Conservation (phyloP, 2,797 vertebrate genomes). For the Sebastes flavidus region DNA sequence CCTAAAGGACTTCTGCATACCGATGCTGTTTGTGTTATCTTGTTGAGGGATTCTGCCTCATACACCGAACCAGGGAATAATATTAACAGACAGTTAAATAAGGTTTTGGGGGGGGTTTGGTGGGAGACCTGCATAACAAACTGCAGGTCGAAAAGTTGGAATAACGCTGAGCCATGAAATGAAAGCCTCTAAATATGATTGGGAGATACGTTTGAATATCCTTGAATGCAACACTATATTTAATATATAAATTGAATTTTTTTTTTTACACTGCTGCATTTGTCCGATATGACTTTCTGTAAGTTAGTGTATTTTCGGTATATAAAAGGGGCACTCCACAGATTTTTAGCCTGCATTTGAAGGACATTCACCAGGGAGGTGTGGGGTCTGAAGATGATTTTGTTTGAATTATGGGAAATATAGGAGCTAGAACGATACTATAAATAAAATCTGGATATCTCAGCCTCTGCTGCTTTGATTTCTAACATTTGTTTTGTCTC, state of each 20-base stretch:
- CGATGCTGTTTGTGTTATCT: conserved; percentile 67
- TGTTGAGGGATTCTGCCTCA: conserved; percentile 58
- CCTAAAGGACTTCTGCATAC: conserved; percentile 65
- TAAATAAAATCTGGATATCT: background rate
- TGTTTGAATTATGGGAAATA: background rate
- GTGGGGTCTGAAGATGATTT: background rate
- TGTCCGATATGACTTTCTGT: background rate
- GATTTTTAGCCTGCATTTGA: background rate
- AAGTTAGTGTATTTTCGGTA: background rate
- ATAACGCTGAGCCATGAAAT: conserved; percentile 26
- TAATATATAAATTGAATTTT: background rate
- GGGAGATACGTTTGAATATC: conserved; percentile 2
- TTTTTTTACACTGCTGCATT: background rate
- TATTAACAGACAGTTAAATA: conserved; percentile 64
- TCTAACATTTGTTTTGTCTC: background rate
- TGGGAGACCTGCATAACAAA: conserved; percentile 19
- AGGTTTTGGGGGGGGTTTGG: background rate
- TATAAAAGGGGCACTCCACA: background rate
- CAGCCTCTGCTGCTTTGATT: background rate
- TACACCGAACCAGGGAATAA: conserved; percentile 55
- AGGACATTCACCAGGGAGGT: background rate
- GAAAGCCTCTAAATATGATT: conserved; percentile 28
- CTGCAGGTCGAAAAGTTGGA: conserved; percentile 34
- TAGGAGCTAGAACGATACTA: background rate
- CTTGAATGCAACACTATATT: background rate